A percentile compares a stretch with the other conserved stretches of the same genome.
Evolutionary conservation across 2,888 invertebrate genomes (phyloP).

Genomic region (Mesoligia furuncula): DNA sequence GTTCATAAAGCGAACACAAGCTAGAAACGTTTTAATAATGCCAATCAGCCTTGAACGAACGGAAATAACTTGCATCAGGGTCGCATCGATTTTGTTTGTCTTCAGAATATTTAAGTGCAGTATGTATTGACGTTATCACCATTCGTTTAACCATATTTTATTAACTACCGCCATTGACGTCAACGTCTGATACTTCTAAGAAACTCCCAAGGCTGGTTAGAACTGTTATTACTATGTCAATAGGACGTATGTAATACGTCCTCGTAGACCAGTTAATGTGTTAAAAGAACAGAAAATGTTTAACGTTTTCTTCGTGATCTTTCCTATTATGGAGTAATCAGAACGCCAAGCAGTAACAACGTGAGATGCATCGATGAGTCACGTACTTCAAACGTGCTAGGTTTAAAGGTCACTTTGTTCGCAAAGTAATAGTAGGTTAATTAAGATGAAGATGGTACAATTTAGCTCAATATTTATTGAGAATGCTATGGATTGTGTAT

Average conservation of each 20-base stretch:
- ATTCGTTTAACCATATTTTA: constrained; percentile 52
- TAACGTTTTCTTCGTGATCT: constrained; percentile 20
- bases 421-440: constrained; percentile 21
- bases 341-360: constrained; percentile 39
- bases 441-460: constrained; percentile 28
- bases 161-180: constrained; percentile 33
- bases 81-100: constrained; percentile 85
- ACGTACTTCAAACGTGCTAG: constrained; percentile 46
- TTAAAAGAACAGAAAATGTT: neutral
- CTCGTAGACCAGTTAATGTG: no score
- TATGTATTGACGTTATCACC: constrained; percentile 53
- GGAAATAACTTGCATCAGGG: constrained; percentile 86
- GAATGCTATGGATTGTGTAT: neutral
- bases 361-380: constrained; percentile 44
- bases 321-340: constrained; percentile 55
- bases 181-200: constrained; percentile 37
- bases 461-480: constrained; percentile 5
- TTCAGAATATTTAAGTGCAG: constrained; percentile 75
- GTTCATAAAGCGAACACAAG: constrained; percentile 46
- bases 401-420: constrained; percentile 31
- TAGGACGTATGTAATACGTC: neutral
- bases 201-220: constrained; percentile 33
- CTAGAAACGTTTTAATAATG: constrained; percentile 77
- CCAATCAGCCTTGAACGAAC: constrained; percentile 80
- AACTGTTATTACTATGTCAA: constrained; percentile 15